Conservation (phyloP, 2,888 invertebrate species). For the Pammene fasciana region DNA sequence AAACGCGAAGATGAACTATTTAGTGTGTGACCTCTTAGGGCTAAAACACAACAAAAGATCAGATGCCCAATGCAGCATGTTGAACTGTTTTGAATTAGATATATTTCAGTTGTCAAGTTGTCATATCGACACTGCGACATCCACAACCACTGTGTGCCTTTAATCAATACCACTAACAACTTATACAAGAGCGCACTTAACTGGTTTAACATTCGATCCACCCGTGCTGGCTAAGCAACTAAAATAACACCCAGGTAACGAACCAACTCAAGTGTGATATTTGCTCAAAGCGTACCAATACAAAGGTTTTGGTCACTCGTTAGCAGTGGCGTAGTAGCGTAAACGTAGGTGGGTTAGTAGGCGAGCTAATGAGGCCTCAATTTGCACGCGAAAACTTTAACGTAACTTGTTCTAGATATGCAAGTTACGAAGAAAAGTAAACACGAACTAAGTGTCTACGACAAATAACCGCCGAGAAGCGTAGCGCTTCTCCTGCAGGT, state of each 20-base stretch:
- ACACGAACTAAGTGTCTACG: neutral
- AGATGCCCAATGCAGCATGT: no score
- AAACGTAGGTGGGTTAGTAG: constrained; percentile 39
- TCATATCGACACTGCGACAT: no score
- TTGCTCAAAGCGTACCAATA: constrained; percentile 42
- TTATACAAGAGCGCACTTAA: no score
- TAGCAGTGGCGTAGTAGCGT: constrained; percentile 41
- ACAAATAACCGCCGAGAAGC: neutral
- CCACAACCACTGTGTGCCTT: no score
- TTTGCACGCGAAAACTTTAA: constrained; percentile 23
- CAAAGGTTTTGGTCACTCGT: constrained; percentile 41
- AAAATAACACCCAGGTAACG: constrained; percentile 27
- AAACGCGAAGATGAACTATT: no score
- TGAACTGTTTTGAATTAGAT: no score
- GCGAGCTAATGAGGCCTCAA: constrained; percentile 40
- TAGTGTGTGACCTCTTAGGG: no score
- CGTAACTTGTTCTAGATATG: constrained; percentile 13
- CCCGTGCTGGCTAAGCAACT: neutral
- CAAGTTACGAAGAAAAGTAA: neutral
- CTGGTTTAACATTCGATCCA: neutral
- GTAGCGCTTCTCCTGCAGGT: no score
- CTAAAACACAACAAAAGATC: no score
- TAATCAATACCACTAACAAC: no score
- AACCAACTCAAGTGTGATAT: constrained; percentile 42
- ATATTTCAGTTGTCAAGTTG: no score